Percentiles rank a stretch among this genome's conserved stretches.
phyloP scores from a whole-genome alignment of 1,140 invertebrate genomes.

The Halesus radiatus region DNA sequence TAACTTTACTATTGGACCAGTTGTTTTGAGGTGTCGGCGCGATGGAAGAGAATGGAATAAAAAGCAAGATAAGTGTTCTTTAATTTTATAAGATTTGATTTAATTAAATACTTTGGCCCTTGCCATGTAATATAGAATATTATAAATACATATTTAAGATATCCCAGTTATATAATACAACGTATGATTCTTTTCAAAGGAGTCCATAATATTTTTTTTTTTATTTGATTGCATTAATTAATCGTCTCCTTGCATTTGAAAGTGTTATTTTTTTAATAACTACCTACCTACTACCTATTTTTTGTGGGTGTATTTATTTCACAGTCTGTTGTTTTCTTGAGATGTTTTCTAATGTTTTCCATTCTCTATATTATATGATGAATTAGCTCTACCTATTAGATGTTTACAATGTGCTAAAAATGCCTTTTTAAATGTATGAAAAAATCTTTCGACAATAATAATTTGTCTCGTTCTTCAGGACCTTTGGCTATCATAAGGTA shows the following conservation, averaged over 20 bases:
- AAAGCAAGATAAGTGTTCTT: constrained; percentile 20
- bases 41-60: constrained; percentile 17
- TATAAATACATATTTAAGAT: constrained; percentile 34
- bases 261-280: neutral
- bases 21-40: neutral
- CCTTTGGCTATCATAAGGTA: neutral
- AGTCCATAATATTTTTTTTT: neutral
- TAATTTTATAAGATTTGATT: constrained; percentile 29
- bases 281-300: neutral
- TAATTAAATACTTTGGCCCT: constrained; percentile 2
- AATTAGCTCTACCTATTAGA: constrained; percentile 28
- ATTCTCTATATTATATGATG: constrained; percentile 4
- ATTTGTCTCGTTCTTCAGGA: constrained; percentile 14
- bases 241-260: neutral
- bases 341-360: neutral
- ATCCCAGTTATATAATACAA: neutral
- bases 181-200: constrained; percentile 5
- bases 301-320: constrained; percentile 11
- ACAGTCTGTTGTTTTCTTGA: neutral
- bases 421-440: constrained; percentile 33
- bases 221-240: neutral
- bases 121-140: constrained; percentile 24
- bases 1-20: constrained; percentile 37
- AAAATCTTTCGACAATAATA: constrained; percentile 32
- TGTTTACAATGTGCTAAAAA: constrained; percentile 31